A percentile compares a stretch with the other conserved stretches of the same genome.
Conservation (phyloP, 2,797 vertebrate species). For the Microctenopoma lineatum region DNA sequence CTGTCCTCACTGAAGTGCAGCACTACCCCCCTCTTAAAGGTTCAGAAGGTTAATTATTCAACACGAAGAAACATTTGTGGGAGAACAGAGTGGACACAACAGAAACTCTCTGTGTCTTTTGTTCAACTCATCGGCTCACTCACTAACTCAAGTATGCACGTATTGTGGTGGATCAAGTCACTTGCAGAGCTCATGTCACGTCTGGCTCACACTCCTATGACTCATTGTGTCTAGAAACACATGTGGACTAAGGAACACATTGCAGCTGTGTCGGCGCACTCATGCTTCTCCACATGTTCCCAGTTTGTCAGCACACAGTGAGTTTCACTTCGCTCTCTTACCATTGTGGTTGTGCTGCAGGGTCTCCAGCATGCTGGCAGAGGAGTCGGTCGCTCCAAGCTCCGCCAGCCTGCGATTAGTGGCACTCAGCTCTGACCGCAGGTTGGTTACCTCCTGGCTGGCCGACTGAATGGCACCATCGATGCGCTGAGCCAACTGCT, state of each 20-base stretch:
- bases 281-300: constrained; percentile 42
- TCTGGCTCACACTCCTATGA: constrained; percentile 13
- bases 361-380: constrained; percentile 82
- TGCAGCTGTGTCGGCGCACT: constrained; percentile 20
- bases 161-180: constrained; percentile 11
- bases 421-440: constrained; percentile 92
- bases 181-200: constrained; percentile 1
- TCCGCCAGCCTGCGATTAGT: constrained; percentile 92
- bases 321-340: constrained; percentile 50
- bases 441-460: constrained; percentile 93
- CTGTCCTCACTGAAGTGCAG: constrained; percentile 63
- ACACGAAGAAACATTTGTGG: constrained; percentile 66
- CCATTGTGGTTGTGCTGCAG: constrained; percentile 86
- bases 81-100: constrained; percentile 56
- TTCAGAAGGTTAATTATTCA: constrained; percentile 81
- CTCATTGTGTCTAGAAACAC: constrained; percentile 8
- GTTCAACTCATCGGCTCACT: constrained; percentile 37
- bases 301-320: constrained; percentile 21
- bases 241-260: constrained; percentile 6
- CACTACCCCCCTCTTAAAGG: constrained; percentile 51
- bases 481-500: constrained; percentile 92
- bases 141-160: constrained; percentile 24
- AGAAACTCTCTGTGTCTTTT: constrained; percentile 50
- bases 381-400: constrained; percentile 84
- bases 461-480: constrained; percentile 94